Base-by-base conservation (phyloP, 2,113 vertebrate genomes). In the Scopus umbretta region DNA sequence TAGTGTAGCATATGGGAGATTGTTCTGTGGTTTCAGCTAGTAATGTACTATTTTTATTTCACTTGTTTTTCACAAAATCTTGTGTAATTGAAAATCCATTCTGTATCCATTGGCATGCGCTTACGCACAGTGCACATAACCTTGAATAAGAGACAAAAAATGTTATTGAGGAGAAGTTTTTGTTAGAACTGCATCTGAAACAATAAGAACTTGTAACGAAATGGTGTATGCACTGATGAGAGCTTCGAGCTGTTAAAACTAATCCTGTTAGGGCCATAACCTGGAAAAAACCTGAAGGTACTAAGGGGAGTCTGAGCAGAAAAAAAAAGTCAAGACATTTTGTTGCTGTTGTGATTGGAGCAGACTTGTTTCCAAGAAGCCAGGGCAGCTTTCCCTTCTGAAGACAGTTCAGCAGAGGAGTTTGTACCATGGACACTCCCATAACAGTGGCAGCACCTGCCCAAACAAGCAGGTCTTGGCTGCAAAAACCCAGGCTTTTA, bases 361-460 rank as follows among this genome's bases (percentile, higher is more conserved):
- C 71, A 94, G 80, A 50, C 80, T 82, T 91, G 52, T 90, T 91
- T 58, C 86, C 59, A 83, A 75, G 80, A 93, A 94, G 76, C 80
- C 68, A 47, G 74, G 59, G n/a, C 83, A 87, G 72, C 90, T 96
- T 96, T 95, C 14, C 40, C n/a, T 91, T 50, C 40, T 90, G 90
- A 93, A 94, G 83, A 38, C 11, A 62, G 85, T 80, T 80, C 70
- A 78, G 72, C 84, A 56, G 62, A 79, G 43, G 86, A 82, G 78
- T 65, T 88, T 58, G 22, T 75, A 43, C 47, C 14, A 1, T 16
- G 63, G 72, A 47, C 68, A 22, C 82, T 95, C 90, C 16, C 83
- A 42, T 52, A 86, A 53, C 74, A 75, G 74, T 93, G 58, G 85
- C 53, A 94, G 70, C 96, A 95, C 87, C 95, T 97, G 96, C 94